A percentile compares a stretch with the other conserved stretches of the same genome.
Conservation (phyloP, 2,888 invertebrate species). For the Rhorus exstirpatorius region DNA sequence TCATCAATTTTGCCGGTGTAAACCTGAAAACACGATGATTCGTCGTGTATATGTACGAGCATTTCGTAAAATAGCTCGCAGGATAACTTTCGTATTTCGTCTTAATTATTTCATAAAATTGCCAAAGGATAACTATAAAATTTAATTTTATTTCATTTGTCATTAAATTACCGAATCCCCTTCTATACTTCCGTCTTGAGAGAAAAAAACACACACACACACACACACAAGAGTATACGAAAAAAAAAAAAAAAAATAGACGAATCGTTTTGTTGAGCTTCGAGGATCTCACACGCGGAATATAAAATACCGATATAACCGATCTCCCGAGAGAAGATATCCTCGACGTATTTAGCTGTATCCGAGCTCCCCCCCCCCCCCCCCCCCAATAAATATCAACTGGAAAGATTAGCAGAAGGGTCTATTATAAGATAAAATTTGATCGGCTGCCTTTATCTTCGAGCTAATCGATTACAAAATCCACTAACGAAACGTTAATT, state of each 20-base stretch:
- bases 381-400: constrained; percentile 75
- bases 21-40: constrained; percentile 84
- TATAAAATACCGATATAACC: constrained; percentile 47
- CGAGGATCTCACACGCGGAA: not conserved
- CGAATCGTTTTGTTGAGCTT: not conserved
- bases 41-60: not conserved
- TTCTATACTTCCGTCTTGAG: not conserved
- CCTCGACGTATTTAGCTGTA: constrained; percentile 18
- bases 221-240: not conserved
- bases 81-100: not conserved
- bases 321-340: constrained; percentile 28
- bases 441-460: constrained; percentile 73
- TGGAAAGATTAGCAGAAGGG: constrained; percentile 47
- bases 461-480: constrained; percentile 75
- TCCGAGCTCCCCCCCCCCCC: too few relatives aligned
- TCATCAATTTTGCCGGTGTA: constrained; percentile 86
- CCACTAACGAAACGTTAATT: constrained; percentile 75
- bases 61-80: not conserved
- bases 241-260: constrained; percentile 13
- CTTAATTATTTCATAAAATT: not conserved
- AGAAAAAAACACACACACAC: too few relatives aligned
- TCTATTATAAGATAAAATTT: constrained; percentile 72
- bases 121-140: too few relatives aligned
- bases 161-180: constrained; percentile 6
- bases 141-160: not conserved